Percentiles rank a stretch among this genome's conserved stretches.
phyloP scores from a whole-genome alignment of 2,888 invertebrate genomes.

The Lochmaea capreae region DNA sequence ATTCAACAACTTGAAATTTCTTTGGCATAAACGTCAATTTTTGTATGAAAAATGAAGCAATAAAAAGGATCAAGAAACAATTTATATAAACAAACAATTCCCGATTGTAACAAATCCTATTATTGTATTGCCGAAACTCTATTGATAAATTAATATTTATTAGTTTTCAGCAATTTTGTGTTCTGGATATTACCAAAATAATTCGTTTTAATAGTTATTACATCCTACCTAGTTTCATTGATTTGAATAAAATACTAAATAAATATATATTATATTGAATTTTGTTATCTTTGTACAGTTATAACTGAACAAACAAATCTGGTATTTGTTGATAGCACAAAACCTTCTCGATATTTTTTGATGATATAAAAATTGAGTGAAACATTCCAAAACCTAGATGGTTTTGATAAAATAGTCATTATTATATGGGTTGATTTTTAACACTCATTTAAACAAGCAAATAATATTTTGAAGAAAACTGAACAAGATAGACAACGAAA shows the following conservation, averaged over 20 bases:
- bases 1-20: no score
- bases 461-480: no score
- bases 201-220: constrained; percentile 13
- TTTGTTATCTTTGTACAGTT: background rate
- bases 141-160: constrained; percentile 10
- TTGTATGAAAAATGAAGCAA: background rate
- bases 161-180: constrained; percentile 2
- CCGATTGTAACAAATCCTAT: background rate
- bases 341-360: background rate
- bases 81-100: background rate
- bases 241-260: background rate
- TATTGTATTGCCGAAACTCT: background rate
- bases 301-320: background rate
- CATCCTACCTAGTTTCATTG: background rate
- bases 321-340: background rate
- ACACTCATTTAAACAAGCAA: no score
- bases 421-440: no score
- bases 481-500: no score
- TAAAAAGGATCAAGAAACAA: background rate
- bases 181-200: constrained; percentile 8
- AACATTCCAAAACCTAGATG: no score
- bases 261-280: background rate
- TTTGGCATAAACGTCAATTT: no score
- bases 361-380: background rate
- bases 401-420: no score